Evolutionary conservation across 2,888 invertebrate genomes (phyloP), one percentile per base, ranked within the genome.

Genomic region (Entomobrya multifasciata): DNA sequence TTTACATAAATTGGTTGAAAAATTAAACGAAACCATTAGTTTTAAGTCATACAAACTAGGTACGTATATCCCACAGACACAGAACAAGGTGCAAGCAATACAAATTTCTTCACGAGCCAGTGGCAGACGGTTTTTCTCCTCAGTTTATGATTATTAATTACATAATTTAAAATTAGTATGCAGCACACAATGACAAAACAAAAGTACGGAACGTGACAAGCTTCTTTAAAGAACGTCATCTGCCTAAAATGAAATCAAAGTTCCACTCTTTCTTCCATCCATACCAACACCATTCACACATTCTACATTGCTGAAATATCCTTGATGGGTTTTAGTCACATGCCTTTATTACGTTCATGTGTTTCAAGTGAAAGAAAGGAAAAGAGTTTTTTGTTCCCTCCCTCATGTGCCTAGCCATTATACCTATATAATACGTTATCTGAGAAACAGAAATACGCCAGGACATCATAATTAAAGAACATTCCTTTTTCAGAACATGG

Each of bases 91-190:
- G n/a, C n/a, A n/a, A n/a, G n/a, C n/a, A n/a, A n/a, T n/a, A n/a
- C n/a, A n/a, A n/a, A n/a, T n/a, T n/a, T n/a, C n/a, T n/a, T n/a
- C n/a, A n/a, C n/a, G n/a, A n/a, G n/a, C n/a, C n/a, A n/a, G n/a
- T n/a, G n/a, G n/a, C n/a, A n/a, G n/a, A n/a, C n/a, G n/a, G n/a
- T n/a, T n/a, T n/a, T n/a, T n/a, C n/a, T n/a, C n/a, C 60, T 49
- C 57, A 82, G 36, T 83, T 83, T 76, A 83, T 76, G 70, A 79
- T 85, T 85, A 85, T 85, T 85, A 85, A 85, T 85, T 85, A 79
- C 85, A 30, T 44, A 57, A 25, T 72, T 78, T 41, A 13, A 62
- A 72, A 72, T 85, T 79, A 85, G 85, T 85, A 85, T 78, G 70
- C 85, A 44, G 15, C 60, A 44, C 79, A 52, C 70, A 85, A 72